Evolutionary conservation across 1,140 invertebrate species (phyloP).

Genomic region (Macrostomum lignano): DNA sequence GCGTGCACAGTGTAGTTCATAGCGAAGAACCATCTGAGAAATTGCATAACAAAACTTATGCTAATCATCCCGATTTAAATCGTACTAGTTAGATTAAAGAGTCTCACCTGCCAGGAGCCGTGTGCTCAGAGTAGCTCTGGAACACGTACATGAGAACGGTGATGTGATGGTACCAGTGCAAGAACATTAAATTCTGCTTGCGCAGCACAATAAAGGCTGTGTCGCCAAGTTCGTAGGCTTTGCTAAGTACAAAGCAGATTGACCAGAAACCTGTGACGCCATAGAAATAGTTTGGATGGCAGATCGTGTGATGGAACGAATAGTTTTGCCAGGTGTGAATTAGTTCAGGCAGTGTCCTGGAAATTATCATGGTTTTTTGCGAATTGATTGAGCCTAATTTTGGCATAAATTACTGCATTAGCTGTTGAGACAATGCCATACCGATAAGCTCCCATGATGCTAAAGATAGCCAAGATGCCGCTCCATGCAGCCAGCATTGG

Average conservation of each 20-base stretch:
- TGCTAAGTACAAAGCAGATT: conserved; percentile 58
- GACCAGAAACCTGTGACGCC: conserved; percentile 47
- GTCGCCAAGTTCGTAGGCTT: conserved; percentile 77
- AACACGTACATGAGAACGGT: conserved; percentile 62
- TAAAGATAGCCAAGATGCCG: conserved; percentile 58
- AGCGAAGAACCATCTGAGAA: conserved; percentile 98
- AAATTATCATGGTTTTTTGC: too few relatives aligned
- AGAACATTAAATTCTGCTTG: conserved; percentile 83
- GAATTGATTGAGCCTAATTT: too few relatives aligned
- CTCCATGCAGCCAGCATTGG: conserved; percentile 66
- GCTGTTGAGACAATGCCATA: conserved; percentile 41
- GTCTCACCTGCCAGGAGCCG: conserved; percentile 52
- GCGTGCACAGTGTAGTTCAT: conserved; percentile 95
- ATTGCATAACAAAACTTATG: too few relatives aligned
- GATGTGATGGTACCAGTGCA: conserved; percentile 56
- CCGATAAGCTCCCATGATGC: conserved; percentile 52
- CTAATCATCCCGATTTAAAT: too few relatives aligned
- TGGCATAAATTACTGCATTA: not conserved
- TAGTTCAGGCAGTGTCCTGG: too few relatives aligned
- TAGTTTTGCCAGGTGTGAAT: too few relatives aligned
- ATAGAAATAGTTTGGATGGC: conserved; percentile 33
- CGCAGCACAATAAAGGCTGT: conserved; percentile 79
- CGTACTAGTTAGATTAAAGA: too few relatives aligned
- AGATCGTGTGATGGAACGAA: conserved; percentile 70
- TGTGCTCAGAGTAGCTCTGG: conserved; percentile 86